A percentile compares a stretch with the other conserved stretches of the same genome.
These are phyloP conservation scores for Apaloderma vittatum DNA, from an alignment of 2,113 vertebrate genomes.

Conservation along the genomic window DNA sequence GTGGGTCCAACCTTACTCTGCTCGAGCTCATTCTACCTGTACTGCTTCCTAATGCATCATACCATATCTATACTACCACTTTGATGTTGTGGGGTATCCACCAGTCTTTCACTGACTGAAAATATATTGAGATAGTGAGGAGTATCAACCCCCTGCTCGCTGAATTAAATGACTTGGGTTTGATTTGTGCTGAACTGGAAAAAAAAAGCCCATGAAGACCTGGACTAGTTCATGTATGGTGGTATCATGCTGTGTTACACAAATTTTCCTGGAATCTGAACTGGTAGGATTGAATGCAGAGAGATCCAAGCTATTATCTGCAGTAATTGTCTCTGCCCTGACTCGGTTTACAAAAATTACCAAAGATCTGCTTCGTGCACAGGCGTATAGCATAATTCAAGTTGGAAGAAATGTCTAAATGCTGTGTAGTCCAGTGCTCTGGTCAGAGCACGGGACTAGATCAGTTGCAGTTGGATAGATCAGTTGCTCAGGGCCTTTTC, in stretches of 20 bases:
- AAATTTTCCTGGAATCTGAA: not conserved
- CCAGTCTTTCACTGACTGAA: not conserved
- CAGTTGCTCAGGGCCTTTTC: not conserved
- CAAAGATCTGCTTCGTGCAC: not conserved
- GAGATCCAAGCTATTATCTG: not conserved
- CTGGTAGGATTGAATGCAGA: not conserved
- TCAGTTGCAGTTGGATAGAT: not conserved
- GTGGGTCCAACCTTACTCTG: not conserved
- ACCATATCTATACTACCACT: not conserved
- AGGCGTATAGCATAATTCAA: not conserved
- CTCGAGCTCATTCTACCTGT: not conserved
- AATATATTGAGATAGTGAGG: not conserved
- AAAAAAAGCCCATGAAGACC: not conserved
- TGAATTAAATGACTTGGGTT: not conserved
- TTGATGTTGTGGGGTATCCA: not conserved
- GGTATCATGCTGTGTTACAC: not conserved
- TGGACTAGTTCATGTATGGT: not conserved
- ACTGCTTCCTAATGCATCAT: not conserved
- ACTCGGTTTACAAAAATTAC: not conserved
- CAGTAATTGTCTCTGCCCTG: not conserved
- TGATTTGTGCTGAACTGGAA: not conserved
- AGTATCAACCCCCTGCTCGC: not conserved
- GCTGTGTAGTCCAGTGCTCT: not conserved
- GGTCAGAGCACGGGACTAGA: not conserved
- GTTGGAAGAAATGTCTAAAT: not conserved